These are phyloP conservation scores for Drosophila yakuba DNA, from an alignment of 1,140 invertebrate genomes.

Conservation along the genomic window DNA sequence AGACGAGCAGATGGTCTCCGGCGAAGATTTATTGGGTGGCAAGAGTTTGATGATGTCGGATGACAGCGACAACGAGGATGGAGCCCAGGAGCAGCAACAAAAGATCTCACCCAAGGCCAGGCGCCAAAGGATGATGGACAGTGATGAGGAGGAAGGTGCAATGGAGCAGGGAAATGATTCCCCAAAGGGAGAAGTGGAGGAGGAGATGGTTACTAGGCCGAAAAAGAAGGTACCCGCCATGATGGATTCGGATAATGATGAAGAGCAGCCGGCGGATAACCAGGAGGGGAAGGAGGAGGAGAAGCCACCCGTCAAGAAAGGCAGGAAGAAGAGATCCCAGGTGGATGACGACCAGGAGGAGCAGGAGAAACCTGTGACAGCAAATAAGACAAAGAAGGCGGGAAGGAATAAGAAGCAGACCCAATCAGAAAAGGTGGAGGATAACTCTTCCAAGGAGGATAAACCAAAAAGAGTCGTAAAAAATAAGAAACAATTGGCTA, in stretches of 20 bases:
- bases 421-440: not conserved
- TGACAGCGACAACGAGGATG: conserved; percentile 67
- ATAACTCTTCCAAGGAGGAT: not conserved
- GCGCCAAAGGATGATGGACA: conserved; percentile 11
- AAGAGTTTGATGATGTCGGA: conserved; percentile 73
- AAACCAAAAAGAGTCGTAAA: conserved; percentile 5
- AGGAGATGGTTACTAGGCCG: not conserved
- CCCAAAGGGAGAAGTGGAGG: conserved; percentile 1
- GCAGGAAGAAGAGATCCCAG: conserved; percentile 4
- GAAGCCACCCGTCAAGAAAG: conserved; percentile 18
- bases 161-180: not conserved
- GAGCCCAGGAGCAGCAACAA: not conserved
- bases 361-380: not conserved
- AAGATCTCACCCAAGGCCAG: conserved; percentile 26
- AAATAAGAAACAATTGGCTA: conserved; percentile 11
- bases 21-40: conserved; percentile 73
- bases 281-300: conserved; percentile 3
- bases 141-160: conserved; percentile 9
- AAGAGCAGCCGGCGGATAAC: conserved; percentile 1
- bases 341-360: conserved; percentile 13
- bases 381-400: not conserved
- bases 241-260: conserved; percentile 60
- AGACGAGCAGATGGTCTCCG: conserved; percentile 67
- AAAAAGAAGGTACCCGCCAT: conserved; percentile 49
- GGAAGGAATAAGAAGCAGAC: not conserved